Base-by-base conservation (phyloP, 1,140 invertebrate species). In the Pteromalus puparum region DNA sequence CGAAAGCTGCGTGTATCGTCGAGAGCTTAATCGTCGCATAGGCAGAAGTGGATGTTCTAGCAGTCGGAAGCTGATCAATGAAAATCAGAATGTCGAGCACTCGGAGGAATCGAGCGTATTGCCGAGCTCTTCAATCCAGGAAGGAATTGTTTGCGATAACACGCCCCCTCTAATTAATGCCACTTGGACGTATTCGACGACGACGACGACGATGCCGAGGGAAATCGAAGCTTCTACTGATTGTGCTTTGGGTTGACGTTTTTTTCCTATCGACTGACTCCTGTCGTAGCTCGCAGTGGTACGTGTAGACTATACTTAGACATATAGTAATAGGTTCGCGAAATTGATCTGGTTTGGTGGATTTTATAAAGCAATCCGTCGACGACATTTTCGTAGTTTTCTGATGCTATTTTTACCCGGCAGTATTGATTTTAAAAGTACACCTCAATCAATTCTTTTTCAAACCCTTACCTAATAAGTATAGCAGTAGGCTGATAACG, bases 151-250 rank as follows among this genome's bases (percentile, higher is more conserved):
- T 80, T 80, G n/a, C 38, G 28, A 9, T 18, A 38, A 38, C 68
- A 48, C 24, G 15, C 12, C 13, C 12, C 38, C 67, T 42, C 70
- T 73, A 81, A 81, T 81, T 81, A 81, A 81, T 81, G 34, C 80
- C 68, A 73, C 80, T 81, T 53, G 42, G 72, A 7, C 26, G n/a
- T 12, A n/a, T 73, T 70, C 76, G 26, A 18, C 9, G 15, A 53
- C 77, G 30, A 53, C 77, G 30, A n/a, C 24, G 28, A 13, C 61
- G 30, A 68, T 65, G 4, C 9, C 42, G 18, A 76, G 10, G 24
- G 24, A 26, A 70, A 48, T 48, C 24, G 24, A 76, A 48, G 42
- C 42, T 76, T 24, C 10, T 1, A 48, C 4, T 48, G 9, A 10
- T 76, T 26, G 6, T 53, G 0, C 4, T 18, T 9, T 34, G 48